phyloP scores from a whole-genome alignment of 1,140 invertebrate genomes.

The Pseudoatta argentina region DNA sequence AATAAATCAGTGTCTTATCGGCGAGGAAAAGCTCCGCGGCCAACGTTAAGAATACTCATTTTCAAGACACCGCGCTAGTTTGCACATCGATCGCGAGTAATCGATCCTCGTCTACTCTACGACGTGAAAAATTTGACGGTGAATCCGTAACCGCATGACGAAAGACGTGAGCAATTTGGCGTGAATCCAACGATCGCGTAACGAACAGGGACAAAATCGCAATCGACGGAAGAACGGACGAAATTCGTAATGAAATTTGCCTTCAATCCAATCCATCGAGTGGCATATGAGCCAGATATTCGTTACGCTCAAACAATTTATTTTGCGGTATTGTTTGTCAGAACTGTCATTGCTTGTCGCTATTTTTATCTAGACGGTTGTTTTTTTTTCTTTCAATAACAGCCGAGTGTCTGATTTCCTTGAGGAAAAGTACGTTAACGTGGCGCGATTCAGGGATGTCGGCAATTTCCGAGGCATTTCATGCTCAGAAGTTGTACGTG shows the following conservation, averaged over 20 bases:
- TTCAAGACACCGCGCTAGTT: slow-evolving; percentile 39
- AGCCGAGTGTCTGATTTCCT: not conserved
- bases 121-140: slow-evolving; percentile 54
- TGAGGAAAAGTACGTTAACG: not conserved
- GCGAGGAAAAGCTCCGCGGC: slow-evolving; percentile 55
- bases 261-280: not conserved
- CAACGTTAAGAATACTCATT: slow-evolving; percentile 72
- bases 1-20: slow-evolving; percentile 80
- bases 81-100: slow-evolving; percentile 45
- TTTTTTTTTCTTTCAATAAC: not conserved
- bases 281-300: not conserved
- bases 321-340: not conserved
- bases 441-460: slow-evolving; percentile 1
- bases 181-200: slow-evolving; percentile 28
- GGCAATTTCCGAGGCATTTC: slow-evolving; percentile 31
- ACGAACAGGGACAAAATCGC: slow-evolving; percentile 19
- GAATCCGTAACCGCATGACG: slow-evolving; percentile 20
- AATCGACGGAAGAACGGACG: slow-evolving; percentile 5
- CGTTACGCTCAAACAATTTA: slow-evolving; percentile 4
- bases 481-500: slow-evolving; percentile 6
- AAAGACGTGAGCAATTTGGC: slow-evolving; percentile 36
- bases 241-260: slow-evolving; percentile 26
- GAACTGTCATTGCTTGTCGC: not conserved
- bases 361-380: not conserved
- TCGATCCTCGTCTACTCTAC: slow-evolving; percentile 47